phyloP scores from a whole-genome alignment of 2,888 invertebrate species.

The Tenthredo amoena region DNA sequence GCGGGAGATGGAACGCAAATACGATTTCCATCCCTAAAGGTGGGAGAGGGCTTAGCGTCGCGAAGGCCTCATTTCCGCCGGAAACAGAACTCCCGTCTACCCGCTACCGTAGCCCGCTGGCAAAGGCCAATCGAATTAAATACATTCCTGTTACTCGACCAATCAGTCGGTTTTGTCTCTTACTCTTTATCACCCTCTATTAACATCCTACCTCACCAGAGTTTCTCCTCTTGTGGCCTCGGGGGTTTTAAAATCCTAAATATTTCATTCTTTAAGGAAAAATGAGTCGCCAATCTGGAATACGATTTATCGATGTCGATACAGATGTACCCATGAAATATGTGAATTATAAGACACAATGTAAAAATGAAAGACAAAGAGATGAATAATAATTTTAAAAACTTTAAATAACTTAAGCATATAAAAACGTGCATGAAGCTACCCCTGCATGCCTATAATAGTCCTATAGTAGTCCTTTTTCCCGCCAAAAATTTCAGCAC shows the following conservation, averaged over 20 bases:
- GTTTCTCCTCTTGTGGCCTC: neutral
- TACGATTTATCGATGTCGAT: neutral
- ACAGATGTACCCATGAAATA: neutral
- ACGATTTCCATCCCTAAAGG: slow-evolving; percentile 69
- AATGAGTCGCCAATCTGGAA: neutral
- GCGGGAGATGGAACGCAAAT: slow-evolving; percentile 74
- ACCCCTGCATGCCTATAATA: too few species aligned
- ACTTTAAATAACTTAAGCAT: too few species aligned
- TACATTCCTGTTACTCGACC: slow-evolving; percentile 69
- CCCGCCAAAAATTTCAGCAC: too few species aligned
- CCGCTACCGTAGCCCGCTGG: slow-evolving; percentile 55
- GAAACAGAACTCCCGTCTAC: slow-evolving; percentile 72
- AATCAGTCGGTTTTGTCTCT: slow-evolving; percentile 55
- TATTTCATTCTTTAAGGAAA: slow-evolving; percentile 55
- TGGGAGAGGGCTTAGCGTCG: slow-evolving; percentile 61
- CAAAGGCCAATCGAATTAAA: slow-evolving; percentile 72
- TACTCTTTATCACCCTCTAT: slow-evolving; percentile 17
- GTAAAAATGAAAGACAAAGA: neutral
- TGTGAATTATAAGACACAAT: neutral
- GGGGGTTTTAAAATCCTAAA: neutral
- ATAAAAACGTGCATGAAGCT: too few species aligned
- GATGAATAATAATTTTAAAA: neutral
- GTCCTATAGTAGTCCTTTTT: too few species aligned
- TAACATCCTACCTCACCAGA: neutral
- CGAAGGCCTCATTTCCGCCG: slow-evolving; percentile 75